Base-by-base conservation (phyloP, 2,888 invertebrate species). In the Melanophora roralis region DNA sequence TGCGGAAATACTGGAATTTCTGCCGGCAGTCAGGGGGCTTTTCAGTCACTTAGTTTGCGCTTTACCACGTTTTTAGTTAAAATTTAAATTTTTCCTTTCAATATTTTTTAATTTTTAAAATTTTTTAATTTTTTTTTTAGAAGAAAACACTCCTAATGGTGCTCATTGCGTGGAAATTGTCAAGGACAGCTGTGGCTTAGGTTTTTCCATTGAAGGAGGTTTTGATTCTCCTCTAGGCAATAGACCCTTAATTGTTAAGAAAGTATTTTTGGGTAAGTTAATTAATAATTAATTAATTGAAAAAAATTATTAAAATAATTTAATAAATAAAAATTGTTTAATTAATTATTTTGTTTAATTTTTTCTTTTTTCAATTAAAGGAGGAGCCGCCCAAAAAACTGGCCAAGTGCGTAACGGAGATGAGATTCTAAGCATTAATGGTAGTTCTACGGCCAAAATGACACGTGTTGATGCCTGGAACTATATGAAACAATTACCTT, bases 381-480 rank as follows among this genome's bases (percentile, higher is more conserved):
- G 97, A 87, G 97, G 97, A 86, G 94, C 95, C 85, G 97, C 97
- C 78, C 96, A 96, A 86, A 96, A 96, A 91, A 94, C 94, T 87
- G 95, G 96, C 78, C 92, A 93, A 86, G 92, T 98, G 85, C 92
- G 93, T 87, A 95, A 95, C 83, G 97, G 97, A 67, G 97, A 98
- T 88, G 96, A 97, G 90, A 92, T 98, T 83, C 90, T 97, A 38
- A 93, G 93, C 83, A 95, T 97, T 65, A 97, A 97, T 85, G 95
- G 94, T 65, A 93, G 93, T 82, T 94, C 95, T 84, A 94, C 97
- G 86, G 93, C 94, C 81, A 92, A 93, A 78, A 94, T 96, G 92
- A 95, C 97, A n/a, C 93, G 98, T 85, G 96, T 97, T 83, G 97
- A 97, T 91, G 97, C 97, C 67, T 98, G 98, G 98, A 95, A 95